These are phyloP conservation scores for Prorops nasuta DNA, from an alignment of 1,140 invertebrate species.

Conservation along the genomic window DNA sequence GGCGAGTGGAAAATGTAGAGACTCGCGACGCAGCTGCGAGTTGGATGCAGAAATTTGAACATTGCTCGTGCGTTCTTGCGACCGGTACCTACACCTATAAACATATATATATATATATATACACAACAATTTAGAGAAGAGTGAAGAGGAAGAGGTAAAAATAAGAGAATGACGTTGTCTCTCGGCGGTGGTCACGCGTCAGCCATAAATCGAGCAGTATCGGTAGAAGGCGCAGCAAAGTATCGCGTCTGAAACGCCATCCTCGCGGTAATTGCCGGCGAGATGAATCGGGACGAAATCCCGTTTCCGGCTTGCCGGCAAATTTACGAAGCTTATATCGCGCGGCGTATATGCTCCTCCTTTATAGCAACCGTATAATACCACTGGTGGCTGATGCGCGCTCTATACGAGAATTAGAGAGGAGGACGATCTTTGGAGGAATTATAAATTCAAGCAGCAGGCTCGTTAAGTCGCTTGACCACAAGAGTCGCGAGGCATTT, in stretches of 20 bases:
- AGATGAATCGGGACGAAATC: slow-evolving; percentile 36
- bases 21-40: too few species aligned
- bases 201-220: slow-evolving; percentile 28
- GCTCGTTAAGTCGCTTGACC: too few species aligned
- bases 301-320: slow-evolving; percentile 32
- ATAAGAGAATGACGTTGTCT: neutral
- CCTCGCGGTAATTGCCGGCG: slow-evolving; percentile 32
- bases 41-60: too few species aligned
- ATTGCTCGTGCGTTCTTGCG: too few species aligned
- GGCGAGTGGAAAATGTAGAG: too few species aligned
- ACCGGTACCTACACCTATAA: too few species aligned
- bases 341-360: too few species aligned
- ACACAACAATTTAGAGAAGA: too few species aligned
- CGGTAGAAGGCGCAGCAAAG: slow-evolving; percentile 22
- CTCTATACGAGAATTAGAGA: slow-evolving; percentile 4
- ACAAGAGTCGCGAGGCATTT: neutral
- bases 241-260: slow-evolving; percentile 31
- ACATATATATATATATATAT: too few species aligned
- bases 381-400: slow-evolving; percentile 6
- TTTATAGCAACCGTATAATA: too few species aligned
- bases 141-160: neutral
- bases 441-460: slow-evolving; percentile 13
- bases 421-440: slow-evolving; percentile 7
- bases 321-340: slow-evolving; percentile 32
- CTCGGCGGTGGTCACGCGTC: too few species aligned